These are phyloP conservation scores for Meda fulgida DNA, from an alignment of 2,797 vertebrate genomes.

Conservation along the genomic window DNA sequence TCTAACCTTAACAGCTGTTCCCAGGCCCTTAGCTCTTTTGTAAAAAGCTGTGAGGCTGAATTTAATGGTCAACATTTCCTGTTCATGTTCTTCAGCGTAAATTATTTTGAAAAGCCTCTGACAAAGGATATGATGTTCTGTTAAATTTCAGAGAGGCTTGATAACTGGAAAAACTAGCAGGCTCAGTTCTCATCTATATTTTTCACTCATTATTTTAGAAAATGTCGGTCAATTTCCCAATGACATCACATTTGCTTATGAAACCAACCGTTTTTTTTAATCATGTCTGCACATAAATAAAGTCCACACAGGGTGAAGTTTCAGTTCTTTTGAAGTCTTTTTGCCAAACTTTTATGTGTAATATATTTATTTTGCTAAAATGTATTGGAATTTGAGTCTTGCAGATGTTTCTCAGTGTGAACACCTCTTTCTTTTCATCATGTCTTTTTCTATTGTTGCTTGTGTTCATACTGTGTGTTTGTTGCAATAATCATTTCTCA, in stretches of 20 bases:
- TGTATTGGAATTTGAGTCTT: not conserved
- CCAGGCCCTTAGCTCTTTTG: constrained; percentile 49
- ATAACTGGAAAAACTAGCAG: not conserved
- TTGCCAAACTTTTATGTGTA: constrained; percentile 10
- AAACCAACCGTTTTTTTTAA: not conserved
- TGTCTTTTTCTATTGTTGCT: not conserved
- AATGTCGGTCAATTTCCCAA: not conserved
- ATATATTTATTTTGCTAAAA: not conserved
- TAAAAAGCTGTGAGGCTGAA: constrained; percentile 21
- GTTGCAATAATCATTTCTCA: not conserved
- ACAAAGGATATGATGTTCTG: not conserved
- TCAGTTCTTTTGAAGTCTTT: not conserved
- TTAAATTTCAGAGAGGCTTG: not conserved
- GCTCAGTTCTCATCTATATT: not conserved
- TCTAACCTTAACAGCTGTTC: constrained; percentile 47
- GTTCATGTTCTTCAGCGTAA: constrained; percentile 35
- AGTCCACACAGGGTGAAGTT: not conserved
- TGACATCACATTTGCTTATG: not conserved
- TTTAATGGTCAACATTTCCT: constrained; percentile 18
- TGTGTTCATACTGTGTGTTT: not conserved
- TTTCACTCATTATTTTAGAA: constrained; percentile 1
- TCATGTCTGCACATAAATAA: not conserved
- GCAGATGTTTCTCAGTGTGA: not conserved
- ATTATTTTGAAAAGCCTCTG: constrained; percentile 16
- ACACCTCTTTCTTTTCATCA: not conserved